These are phyloP conservation scores for Idaea aversata DNA, from an alignment of 2,888 invertebrate species.

Conservation along the genomic window DNA sequence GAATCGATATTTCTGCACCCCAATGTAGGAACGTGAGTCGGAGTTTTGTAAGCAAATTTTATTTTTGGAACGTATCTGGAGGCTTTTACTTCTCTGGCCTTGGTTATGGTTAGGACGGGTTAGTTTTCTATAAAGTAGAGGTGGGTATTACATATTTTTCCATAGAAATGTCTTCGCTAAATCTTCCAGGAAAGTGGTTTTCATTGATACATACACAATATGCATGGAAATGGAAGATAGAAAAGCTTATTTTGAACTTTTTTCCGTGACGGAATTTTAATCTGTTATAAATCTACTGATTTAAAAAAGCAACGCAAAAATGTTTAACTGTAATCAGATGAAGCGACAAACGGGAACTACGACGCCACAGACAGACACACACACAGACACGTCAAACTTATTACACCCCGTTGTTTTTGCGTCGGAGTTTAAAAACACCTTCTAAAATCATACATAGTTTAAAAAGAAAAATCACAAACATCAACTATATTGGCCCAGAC, in stretches of 20 bases:
- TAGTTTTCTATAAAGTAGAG: neutral
- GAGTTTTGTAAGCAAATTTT: conserved; percentile 18
- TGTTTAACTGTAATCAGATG: no score
- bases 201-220: neutral
- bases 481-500: conserved; percentile 18
- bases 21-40: conserved; percentile 24
- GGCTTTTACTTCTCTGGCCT: neutral
- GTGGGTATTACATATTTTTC: neutral
- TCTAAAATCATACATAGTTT: no score
- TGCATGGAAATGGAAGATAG: neutral
- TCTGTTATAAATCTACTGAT: no score
- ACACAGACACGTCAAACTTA: no score
- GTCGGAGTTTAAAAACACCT: no score
- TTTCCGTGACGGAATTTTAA: no score
- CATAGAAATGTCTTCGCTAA: neutral
- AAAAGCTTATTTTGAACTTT: no score
- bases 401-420: no score
- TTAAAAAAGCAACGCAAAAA: no score
- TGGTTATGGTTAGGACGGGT: neutral
- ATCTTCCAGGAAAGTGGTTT: neutral
- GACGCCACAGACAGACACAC: no score
- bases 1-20: conserved; percentile 60
- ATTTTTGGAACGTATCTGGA: neutral
- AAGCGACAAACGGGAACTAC: no score
- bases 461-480: no score